Base-by-base conservation (phyloP, 1,140 invertebrate species). In the Colletes gigas region DNA sequence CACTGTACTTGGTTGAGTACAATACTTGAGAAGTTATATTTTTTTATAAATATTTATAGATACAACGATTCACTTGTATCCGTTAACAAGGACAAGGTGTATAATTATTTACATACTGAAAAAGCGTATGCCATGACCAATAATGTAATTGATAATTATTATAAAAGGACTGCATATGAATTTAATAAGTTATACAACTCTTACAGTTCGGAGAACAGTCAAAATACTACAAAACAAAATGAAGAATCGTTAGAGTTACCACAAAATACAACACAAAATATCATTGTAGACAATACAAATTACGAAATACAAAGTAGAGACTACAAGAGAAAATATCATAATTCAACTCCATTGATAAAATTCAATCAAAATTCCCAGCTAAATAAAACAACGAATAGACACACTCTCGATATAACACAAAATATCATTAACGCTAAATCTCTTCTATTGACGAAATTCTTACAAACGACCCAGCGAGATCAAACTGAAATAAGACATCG, bases 61-160 rank as follows among this genome's bases (percentile, higher is more conserved):
- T 65, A 4, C 30, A 52, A 83, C 55, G 15, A 10, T 50, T 14
- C 5, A 44, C 7, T 4, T 57, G n/a, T 12, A 8, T 0, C 0
- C 17, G 8, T 39, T 15, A 10, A 57, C 59, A 4, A 69, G 3
- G 50, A 71, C 39, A 17, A 17, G 66, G n/a, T 30, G 0, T 9
- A 15, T 62, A 19, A 50, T 30, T 30, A 30, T 21, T 9, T n/a
- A 17, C 17, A 52, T 21, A 47, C 0, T 65, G 60, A 84, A 54
- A 14, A 30, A 39, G 5, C 63, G 21, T 83, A 83, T n/a, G 0
- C 1, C 8, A 81, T 83, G 78, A 65, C 15, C 50, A 6, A 50
- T n/a, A 30, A 14, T 1, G 66, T 44, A 17, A 54, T 85, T n/a
- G 19, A 85, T n/a, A 77, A 73, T n/a, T 81, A 65, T 73, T 21